These are phyloP conservation scores for Chrosomus eos DNA, from an alignment of 2,797 vertebrate species.

Conservation along the genomic window DNA sequence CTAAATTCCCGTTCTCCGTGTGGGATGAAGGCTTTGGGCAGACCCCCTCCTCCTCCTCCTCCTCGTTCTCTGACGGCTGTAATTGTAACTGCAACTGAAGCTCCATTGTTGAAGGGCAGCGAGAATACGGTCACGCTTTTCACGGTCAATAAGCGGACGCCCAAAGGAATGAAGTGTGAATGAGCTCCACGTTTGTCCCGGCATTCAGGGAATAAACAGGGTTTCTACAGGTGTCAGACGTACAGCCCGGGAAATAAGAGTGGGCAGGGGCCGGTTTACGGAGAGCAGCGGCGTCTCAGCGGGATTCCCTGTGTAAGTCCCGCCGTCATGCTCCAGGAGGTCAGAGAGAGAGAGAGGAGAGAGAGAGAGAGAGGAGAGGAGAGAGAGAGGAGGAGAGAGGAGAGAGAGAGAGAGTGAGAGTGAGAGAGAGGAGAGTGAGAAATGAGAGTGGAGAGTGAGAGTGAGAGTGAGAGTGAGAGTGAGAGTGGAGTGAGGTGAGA, in stretches of 20 bases:
- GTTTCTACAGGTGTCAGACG: conserved; percentile 64
- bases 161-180: conserved; percentile 60
- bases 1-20: background rate
- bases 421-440: background rate
- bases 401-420: conserved; percentile 5
- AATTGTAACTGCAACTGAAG: conserved; percentile 58
- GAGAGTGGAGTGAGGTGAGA: background rate
- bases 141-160: conserved; percentile 70
- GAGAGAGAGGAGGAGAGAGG: conserved; percentile 30
- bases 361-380: conserved; percentile 59
- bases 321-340: conserved; percentile 71
- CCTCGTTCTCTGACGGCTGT: conserved; percentile 13
- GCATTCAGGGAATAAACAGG: conserved; percentile 72
- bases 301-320: conserved; percentile 67
- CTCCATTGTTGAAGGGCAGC: conserved; percentile 67
- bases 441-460: too few species aligned
- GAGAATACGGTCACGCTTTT: conserved; percentile 71
- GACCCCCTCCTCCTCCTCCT: conserved; percentile 34
- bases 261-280: conserved; percentile 66
- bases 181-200: conserved; percentile 55
- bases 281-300: conserved; percentile 64
- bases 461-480: too few species aligned
- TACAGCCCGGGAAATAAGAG: conserved; percentile 55
- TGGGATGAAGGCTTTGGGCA: background rate
- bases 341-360: conserved; percentile 2